phyloP scores from a whole-genome alignment of 2,888 invertebrate genomes.

The Argyresthia goedartella region DNA sequence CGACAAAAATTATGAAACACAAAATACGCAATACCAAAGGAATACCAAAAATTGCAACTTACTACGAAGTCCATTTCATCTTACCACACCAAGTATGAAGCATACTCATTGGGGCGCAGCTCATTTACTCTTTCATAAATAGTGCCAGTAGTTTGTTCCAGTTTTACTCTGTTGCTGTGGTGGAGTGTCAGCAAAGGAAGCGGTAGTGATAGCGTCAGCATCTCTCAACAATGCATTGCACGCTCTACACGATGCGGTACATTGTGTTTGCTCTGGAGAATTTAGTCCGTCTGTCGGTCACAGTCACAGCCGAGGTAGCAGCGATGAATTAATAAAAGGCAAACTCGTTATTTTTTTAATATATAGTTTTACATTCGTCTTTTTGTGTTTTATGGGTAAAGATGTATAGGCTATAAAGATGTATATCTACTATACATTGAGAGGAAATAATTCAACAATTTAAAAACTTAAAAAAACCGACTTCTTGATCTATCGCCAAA shows the following conservation, averaged over 20 bases:
- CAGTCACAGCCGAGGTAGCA: not conserved
- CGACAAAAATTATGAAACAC: too few relatives aligned
- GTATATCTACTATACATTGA: not conserved
- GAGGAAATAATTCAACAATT: not conserved
- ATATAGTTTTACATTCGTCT: not conserved
- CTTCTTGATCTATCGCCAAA: too few relatives aligned
- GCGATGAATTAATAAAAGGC: too few relatives aligned
- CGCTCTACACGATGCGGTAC: constrained; percentile 10
- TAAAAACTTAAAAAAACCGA: not conserved
- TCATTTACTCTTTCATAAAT: not conserved
- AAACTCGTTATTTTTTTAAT: too few relatives aligned
- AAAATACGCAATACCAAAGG: too few relatives aligned
- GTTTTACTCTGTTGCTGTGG: constrained; percentile 7
- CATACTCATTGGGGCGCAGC: not conserved
- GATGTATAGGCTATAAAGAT: not conserved
- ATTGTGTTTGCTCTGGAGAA: too few relatives aligned
- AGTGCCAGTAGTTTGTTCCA: constrained; percentile 1
- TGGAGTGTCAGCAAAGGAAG: constrained; percentile 17
- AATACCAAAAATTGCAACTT: too few relatives aligned
- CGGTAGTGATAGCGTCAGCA: constrained; percentile 27
- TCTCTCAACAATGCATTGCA: constrained; percentile 24
- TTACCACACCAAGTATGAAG: not conserved
- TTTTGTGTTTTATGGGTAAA: not conserved
- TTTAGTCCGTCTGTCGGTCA: not conserved
- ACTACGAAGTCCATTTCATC: not conserved